A percentile compares a stretch with the other conserved stretches of the same genome.
These are phyloP conservation scores for Drosophila neoperkinsi DNA, from an alignment of 2,888 invertebrate genomes.

Conservation along the genomic window DNA sequence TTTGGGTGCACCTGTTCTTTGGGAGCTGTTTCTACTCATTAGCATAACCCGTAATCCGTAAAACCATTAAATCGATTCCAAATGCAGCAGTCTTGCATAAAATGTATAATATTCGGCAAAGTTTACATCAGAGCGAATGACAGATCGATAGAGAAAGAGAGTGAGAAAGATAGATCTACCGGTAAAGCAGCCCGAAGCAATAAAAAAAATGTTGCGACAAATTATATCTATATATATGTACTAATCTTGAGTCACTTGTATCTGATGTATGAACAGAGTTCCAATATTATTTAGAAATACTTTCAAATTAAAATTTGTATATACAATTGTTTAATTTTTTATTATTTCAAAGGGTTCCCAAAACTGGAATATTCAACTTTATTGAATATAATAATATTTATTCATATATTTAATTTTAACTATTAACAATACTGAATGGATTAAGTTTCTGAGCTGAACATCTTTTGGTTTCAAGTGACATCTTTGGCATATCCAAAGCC, in stretches of 20 bases:
- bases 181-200: background rate
- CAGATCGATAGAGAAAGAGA: background rate
- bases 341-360: background rate
- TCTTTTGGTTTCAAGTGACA: background rate
- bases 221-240: background rate
- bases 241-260: background rate
- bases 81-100: constrained; percentile 15
- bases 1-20: constrained; percentile 35
- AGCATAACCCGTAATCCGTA: constrained; percentile 31
- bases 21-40: constrained; percentile 32
- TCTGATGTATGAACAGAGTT: background rate
- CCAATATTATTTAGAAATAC: background rate
- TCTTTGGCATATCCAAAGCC: background rate
- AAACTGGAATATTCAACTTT: background rate
- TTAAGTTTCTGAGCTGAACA: background rate
- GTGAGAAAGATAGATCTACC: background rate
- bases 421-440: background rate
- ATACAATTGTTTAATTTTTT: background rate
- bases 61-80: constrained; percentile 22
- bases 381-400: background rate
- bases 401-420: background rate
- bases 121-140: background rate
- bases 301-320: no score
- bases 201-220: background rate
- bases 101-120: constrained; percentile 7